These are phyloP conservation scores for Periphyllus acericola DNA, from an alignment of 2,888 invertebrate genomes.

Conservation along the genomic window DNA sequence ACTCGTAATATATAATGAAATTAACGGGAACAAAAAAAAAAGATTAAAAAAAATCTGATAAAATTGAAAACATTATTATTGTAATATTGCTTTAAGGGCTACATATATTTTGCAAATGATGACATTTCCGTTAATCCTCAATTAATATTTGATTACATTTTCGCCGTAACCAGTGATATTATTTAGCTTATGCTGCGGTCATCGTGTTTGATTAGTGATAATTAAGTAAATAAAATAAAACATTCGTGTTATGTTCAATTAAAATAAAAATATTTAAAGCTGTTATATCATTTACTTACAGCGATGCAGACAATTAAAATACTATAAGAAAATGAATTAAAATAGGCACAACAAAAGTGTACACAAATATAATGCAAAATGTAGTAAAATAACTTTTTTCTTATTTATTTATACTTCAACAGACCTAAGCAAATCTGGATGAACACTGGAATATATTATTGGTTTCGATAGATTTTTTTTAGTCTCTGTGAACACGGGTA, in stretches of 20 bases:
- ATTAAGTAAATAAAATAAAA: not conserved
- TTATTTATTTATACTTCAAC: not conserved
- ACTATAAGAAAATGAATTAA: not conserved
- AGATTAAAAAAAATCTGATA: slow-evolving; percentile 16
- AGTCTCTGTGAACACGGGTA: too few species aligned
- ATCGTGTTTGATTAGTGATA: too few species aligned
- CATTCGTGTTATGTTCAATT: not conserved
- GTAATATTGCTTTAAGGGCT: not conserved
- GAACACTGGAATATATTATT: not conserved
- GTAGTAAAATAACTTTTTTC: not conserved
- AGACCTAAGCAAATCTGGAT: not conserved
- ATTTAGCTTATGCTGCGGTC: not conserved
- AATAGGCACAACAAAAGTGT: not conserved
- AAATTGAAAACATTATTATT: not conserved
- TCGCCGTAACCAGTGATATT: not conserved
- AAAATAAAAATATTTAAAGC: not conserved
- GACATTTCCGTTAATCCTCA: not conserved
- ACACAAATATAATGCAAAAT: not conserved
- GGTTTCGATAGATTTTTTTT: not conserved
- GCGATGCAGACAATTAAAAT: not conserved
- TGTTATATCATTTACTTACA: not conserved
- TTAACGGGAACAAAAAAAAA: not conserved
- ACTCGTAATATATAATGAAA: too few species aligned
- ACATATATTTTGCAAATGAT: not conserved
- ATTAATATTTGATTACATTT: slow-evolving; percentile 32